Percentiles rank a stretch among this genome's conserved stretches.
Evolutionary conservation across 2,113 vertebrate species (phyloP).

Genomic region (Pygoscelis adeliae): DNA sequence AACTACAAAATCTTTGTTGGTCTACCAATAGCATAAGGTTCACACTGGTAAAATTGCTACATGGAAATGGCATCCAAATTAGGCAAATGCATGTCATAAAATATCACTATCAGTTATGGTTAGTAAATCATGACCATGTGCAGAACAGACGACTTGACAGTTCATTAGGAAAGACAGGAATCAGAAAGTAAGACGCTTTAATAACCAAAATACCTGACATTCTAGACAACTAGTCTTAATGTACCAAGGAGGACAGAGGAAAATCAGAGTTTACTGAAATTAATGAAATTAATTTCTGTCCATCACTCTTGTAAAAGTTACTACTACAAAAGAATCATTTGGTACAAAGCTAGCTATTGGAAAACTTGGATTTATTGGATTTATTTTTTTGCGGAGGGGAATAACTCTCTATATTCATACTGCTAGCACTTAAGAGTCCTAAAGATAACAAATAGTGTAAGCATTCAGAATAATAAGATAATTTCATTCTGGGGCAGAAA

Average conservation of each 20-base stretch:
- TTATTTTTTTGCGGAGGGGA: not conserved
- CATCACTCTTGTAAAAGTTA: not conserved
- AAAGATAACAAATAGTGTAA: not conserved
- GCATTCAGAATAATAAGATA: not conserved
- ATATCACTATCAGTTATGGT: conserved; percentile 5
- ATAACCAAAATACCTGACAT: not conserved
- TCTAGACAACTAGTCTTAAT: not conserved
- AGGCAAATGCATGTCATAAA: conserved; percentile 8
- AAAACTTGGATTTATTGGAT: not conserved
- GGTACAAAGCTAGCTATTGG: not conserved
- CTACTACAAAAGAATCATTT: not conserved
- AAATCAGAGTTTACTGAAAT: not conserved
- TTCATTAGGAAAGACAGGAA: conserved; percentile 19
- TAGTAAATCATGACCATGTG: conserved; percentile 9
- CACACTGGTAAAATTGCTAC: not conserved
- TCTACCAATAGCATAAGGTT: not conserved
- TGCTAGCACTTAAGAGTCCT: not conserved
- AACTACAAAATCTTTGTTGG: not conserved
- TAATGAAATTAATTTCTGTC: not conserved
- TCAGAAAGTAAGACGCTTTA: not conserved
- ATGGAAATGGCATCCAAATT: not conserved
- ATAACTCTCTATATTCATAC: not conserved
- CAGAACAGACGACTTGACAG: conserved; percentile 36
- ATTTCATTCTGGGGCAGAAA: not conserved
- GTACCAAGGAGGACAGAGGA: not conserved